Base-by-base conservation (phyloP, 1,140 invertebrate genomes). In the Drosophila suzukii region DNA sequence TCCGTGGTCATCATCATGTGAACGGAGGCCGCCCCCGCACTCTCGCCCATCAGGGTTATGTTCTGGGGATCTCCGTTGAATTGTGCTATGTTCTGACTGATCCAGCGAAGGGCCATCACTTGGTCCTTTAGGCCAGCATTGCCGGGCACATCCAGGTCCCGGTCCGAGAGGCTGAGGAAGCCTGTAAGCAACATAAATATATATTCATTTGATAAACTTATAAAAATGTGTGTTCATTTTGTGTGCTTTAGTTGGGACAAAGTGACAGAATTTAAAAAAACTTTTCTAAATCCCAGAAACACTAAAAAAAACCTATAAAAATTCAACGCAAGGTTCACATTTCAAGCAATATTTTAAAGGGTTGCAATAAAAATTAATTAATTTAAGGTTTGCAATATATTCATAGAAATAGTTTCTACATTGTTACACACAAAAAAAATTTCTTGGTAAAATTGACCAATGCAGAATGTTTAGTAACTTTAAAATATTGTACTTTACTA, bases 121-220 rank as follows among this genome's bases (percentile, higher is more conserved):
- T 94, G 92, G 66, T 93, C 92, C 58, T 93, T 93, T 4, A 93
- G 66, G 1, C 92, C 92, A 24, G 88, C 90, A 57, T 93, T 93
- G 4, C 92, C 92, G 0, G 92, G 91, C 4, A 91, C 81, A 30
- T 92, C 81, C 36, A 89, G 46, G 1, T 85, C 61, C 0, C 84
- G 88, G 79, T 93, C 92, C 30, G 78, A 32, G 0, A 93, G 66
- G 44, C 90, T 91, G 0, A 91, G 75, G 50, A 91, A 91, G 27
- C 90, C 85, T 92, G 36, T 4, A 47, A 20, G 2, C 2, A 2
- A 24, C 4, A 24, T 4, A 2, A 24, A 24, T 2, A 24, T 24
- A 27, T 27, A 27, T 4, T 27, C 27, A 27, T 27, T 4, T 27
- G 27, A 27, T 27, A 27, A 27, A 27, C 27, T 27, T 27, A 27